phyloP scores from a whole-genome alignment of 1,140 invertebrate genomes.

The Anastatus disparis region DNA sequence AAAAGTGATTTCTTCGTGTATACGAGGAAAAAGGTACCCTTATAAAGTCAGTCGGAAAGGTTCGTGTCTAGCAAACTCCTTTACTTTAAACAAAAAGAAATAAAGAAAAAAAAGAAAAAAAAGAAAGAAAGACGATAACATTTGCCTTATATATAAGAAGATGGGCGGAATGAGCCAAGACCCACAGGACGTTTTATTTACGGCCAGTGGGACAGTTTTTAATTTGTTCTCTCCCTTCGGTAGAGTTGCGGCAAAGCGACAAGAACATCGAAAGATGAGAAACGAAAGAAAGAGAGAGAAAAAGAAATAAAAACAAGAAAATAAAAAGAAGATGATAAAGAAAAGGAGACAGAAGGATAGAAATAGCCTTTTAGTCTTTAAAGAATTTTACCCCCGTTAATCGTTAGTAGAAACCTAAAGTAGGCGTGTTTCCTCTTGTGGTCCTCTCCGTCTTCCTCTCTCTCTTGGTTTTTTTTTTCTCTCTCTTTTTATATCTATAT shows the following conservation, averaged over 20 bases:
- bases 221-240: constrained; percentile 66
- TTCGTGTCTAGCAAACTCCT: constrained; percentile 60
- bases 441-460: constrained; percentile 28
- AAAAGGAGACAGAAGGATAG: no score
- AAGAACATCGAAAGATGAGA: constrained; percentile 18
- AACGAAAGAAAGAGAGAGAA: constrained; percentile 38
- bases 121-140: constrained; percentile 41
- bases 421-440: constrained; percentile 61
- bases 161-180: constrained; percentile 62
- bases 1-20: not conserved
- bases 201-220: constrained; percentile 68
- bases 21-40: constrained; percentile 3
- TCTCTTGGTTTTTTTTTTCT: no score
- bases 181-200: constrained; percentile 67
- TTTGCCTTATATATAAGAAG: constrained; percentile 51
- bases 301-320: no score
- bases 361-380: constrained; percentile 50
- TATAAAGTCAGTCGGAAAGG: constrained; percentile 43
- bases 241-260: constrained; percentile 35
- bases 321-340: no score
- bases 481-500: no score
- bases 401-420: constrained; percentile 58
- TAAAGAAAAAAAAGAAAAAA: constrained; percentile 38
- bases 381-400: constrained; percentile 64
- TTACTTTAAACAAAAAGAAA: not conserved